Evolutionary conservation across 2,113 vertebrate species (phyloP).

Genomic region (Stomatorhinus ivindoensis): DNA sequence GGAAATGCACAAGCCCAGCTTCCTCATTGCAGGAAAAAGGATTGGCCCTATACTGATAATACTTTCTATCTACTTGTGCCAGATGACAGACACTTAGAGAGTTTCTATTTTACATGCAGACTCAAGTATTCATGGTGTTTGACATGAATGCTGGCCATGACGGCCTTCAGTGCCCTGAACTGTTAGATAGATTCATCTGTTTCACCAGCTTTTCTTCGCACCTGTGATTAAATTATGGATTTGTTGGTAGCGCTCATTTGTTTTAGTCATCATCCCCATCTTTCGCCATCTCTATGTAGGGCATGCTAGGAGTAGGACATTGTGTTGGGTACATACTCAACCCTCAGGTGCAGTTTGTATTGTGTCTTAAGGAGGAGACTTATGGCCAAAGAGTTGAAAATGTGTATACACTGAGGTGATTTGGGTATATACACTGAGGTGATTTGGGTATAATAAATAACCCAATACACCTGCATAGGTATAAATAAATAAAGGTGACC

Average conservation of each 20-base stretch:
- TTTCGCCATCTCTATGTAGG: not conserved
- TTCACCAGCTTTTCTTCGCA: not conserved
- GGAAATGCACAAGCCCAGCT: conserved; percentile 24
- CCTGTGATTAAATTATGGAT: not conserved
- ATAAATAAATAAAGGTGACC: not conserved
- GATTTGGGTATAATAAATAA: not conserved
- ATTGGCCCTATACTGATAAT: conserved; percentile 30
- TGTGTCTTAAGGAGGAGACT: not conserved
- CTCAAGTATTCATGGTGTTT: not conserved
- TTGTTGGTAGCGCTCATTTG: not conserved
- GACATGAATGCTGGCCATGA: not conserved
- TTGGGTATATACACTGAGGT: no score
- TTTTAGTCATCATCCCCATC: not conserved
- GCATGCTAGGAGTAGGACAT: not conserved
- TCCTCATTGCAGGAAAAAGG: conserved; percentile 34
- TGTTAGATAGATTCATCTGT: not conserved
- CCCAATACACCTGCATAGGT: not conserved
- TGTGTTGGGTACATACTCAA: not conserved
- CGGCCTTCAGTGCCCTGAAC: not conserved
- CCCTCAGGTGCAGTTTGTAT: not conserved
- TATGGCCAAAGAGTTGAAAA: not conserved
- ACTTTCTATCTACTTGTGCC: conserved; percentile 27
- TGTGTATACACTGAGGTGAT: not conserved
- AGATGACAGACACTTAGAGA: conserved; percentile 34
- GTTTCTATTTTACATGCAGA: not conserved